Evolutionary conservation across 2,888 invertebrate genomes (phyloP), one percentile per base, ranked within the genome.

Genomic region (Andrena praecox): DNA sequence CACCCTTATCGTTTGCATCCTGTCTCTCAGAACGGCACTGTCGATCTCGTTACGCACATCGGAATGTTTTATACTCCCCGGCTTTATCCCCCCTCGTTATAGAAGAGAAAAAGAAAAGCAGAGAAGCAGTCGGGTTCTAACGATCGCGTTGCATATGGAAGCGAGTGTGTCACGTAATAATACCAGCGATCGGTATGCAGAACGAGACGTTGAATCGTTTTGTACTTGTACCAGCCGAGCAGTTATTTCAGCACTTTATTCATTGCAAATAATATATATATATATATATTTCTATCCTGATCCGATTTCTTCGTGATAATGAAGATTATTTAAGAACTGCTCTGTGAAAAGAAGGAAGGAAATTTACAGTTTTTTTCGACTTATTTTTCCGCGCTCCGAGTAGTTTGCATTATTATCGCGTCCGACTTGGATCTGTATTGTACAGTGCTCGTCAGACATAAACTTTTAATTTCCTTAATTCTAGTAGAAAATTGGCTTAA

Each of bases 1-100:
- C 69, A 71, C 63, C 62, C 71, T 54, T 77, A 48, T 66, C 54
- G 77, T 74, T 82, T 77, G 31, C 24, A 24, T 24, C 59, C 63
- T 66, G 54, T 20, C 35, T 66, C 52, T 48, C 59, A 24, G 20
- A 20, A 20, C n/a, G 12, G n/a, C 12, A 29, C 8, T 24, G 33
- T 56, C 12, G 42, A 12, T 12, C 42, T 42, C 42, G 42, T 42
- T 42, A 56, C 3, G 24, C n/a, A 2, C 52, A 20, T 2, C 52
- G 8, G 56, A 27, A 56, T 27, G 10, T 24, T 27, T n/a, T 54
- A 56, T 27, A 27, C 4, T 12, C 56, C 24, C 3, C 10, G 27
- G 27, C 27, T 24, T 56, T 12, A 20, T 7, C 24, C 56, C 7
- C 7, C 24, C 10, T 56, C 24, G 20, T 56, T 24, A 12, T 24